Conservation (phyloP, 2,113 vertebrate species). For the Xenopus borealis region DNA sequence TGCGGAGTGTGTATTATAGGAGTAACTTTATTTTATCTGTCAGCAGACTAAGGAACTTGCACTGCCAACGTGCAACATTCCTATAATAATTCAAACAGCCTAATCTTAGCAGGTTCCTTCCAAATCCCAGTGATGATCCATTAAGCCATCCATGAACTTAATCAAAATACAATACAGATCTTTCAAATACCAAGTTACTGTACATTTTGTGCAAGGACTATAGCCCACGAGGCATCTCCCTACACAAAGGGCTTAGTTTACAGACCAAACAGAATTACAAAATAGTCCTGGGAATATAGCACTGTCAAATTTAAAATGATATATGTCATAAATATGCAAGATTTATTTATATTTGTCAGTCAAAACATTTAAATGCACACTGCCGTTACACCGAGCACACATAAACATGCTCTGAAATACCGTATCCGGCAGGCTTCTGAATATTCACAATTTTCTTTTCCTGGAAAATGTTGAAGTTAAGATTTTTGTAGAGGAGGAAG, state of each 20-base stretch:
- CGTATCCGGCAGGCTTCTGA: conserved; percentile 7
- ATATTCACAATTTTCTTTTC: conserved; percentile 14
- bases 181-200: conserved; percentile 43
- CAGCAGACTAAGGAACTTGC: conserved; percentile 15
- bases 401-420: conserved; percentile 15
- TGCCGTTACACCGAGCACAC: conserved; percentile 19
- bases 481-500: too few species aligned
- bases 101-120: conserved; percentile 45
- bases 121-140: conserved; percentile 47
- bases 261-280: conserved; percentile 46
- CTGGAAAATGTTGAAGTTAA: neutral
- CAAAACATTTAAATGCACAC: conserved; percentile 43
- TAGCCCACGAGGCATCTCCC: conserved; percentile 37
- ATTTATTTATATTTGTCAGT: conserved; percentile 48
- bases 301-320: conserved; percentile 48
- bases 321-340: conserved; percentile 48
- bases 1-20: conserved; percentile 14
- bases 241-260: conserved; percentile 46
- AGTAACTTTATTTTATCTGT: conserved; percentile 31
- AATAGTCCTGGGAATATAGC: conserved; percentile 40
- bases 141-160: conserved; percentile 47
- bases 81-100: conserved; percentile 38
- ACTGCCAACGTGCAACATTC: conserved; percentile 32
- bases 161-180: conserved; percentile 48
- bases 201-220: conserved; percentile 46